phyloP scores from a whole-genome alignment of 1,140 invertebrate species.

The Ctenoplectra terminalis region DNA sequence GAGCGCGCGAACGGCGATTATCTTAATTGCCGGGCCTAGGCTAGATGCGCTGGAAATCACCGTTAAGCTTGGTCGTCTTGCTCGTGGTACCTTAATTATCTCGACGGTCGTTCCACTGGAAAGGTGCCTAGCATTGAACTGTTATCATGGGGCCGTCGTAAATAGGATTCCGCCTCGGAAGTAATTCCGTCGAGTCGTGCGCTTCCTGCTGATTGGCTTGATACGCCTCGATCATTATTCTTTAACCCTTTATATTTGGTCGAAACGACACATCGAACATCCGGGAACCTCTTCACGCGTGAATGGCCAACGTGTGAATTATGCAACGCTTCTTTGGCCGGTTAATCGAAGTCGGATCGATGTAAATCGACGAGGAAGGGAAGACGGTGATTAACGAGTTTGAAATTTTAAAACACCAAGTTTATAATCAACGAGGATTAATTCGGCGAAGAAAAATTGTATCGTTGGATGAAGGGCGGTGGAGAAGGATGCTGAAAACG shows the following conservation, averaged over 20 bases:
- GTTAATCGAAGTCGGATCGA: not conserved
- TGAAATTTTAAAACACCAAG: not conserved
- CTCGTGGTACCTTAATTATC: conserved; percentile 70
- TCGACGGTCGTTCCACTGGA: conserved; percentile 46
- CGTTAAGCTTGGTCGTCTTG: conserved; percentile 64
- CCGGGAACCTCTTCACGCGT: not conserved
- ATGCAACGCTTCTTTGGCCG: not conserved
- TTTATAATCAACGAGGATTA: not conserved
- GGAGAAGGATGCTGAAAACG: not conserved
- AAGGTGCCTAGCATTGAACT: conserved; percentile 30
- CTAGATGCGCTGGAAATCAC: conserved; percentile 59
- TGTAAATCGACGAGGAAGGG: not conserved
- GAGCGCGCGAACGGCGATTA: conserved; percentile 58
- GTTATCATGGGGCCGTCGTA: conserved; percentile 49
- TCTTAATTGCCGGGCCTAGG: conserved; percentile 64
- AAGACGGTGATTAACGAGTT: no score
- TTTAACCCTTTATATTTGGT: conserved; percentile 19
- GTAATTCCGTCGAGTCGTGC: conserved; percentile 42
- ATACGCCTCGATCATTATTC: conserved; percentile 38
- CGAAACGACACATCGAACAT: not conserved
- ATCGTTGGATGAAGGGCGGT: no score
- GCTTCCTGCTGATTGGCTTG: conserved; percentile 35
- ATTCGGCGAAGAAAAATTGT: not conserved
- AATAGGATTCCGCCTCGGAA: conserved; percentile 52
- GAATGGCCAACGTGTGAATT: not conserved